Conservation (phyloP, 2,888 invertebrate genomes). For the Cataglyphis rosenhaueri region DNA sequence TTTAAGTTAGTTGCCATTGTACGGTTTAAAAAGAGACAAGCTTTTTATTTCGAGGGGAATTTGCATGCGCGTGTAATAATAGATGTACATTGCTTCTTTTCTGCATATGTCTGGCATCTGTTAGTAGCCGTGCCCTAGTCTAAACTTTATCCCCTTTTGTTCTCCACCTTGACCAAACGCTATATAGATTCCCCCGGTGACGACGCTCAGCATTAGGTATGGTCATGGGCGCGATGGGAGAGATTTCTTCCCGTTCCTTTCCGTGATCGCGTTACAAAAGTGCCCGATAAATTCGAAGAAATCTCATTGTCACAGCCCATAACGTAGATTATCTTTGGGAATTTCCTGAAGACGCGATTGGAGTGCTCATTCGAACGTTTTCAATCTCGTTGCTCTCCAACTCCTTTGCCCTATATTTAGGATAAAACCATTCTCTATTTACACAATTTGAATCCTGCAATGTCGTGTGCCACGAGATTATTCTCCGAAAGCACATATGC, state of each 20-base stretch:
- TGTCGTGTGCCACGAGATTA: background rate
- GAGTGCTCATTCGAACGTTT: background rate
- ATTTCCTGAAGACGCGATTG: background rate
- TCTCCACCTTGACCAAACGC: constrained; percentile 56
- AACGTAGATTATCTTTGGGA: background rate
- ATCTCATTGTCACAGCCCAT: background rate
- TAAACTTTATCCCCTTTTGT: constrained; percentile 56
- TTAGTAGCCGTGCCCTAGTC: constrained; percentile 62
- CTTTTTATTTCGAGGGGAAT: constrained; percentile 2
- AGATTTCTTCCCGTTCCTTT: background rate
- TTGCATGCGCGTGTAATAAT: background rate
- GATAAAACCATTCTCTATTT: background rate
- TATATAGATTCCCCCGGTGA: constrained; percentile 16
- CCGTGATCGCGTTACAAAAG: background rate
- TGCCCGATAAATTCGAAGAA: background rate
- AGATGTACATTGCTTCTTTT: constrained; percentile 42
- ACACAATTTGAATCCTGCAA: background rate
- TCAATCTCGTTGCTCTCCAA: background rate
- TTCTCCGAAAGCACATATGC: constrained; percentile 1
- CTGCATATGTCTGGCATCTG: constrained; percentile 66
- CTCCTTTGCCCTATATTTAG: background rate
- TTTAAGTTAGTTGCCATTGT: background rate
- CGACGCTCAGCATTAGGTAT: constrained; percentile 54
- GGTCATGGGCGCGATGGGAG: constrained; percentile 52
- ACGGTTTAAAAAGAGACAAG: constrained; percentile 25